phyloP scores from a whole-genome alignment of 2,797 vertebrate genomes.

The Odontamblyopus rebecca region DNA sequence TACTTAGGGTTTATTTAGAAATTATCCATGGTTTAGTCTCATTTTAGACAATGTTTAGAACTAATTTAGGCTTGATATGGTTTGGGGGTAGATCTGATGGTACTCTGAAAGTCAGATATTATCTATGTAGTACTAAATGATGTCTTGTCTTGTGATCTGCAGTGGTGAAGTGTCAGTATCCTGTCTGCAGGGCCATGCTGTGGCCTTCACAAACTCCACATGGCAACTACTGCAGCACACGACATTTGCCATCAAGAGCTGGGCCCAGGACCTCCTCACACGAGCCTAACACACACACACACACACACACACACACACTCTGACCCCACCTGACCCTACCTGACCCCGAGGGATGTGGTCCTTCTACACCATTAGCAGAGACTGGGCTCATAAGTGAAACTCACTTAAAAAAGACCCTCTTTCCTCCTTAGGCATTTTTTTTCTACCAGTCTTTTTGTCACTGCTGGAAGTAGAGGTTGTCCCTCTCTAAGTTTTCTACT shows the following conservation, averaged over 20 bases:
- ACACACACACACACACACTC: slow-evolving; percentile 16
- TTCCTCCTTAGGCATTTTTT: slow-evolving; percentile 44
- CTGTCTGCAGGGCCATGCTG: slow-evolving; percentile 84
- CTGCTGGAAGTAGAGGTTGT: slow-evolving; percentile 51
- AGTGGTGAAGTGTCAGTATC: slow-evolving; percentile 85
- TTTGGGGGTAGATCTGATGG: too few species aligned
- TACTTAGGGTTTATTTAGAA: too few species aligned
- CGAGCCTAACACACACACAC: slow-evolving; percentile 48
- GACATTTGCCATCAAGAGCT: slow-evolving; percentile 82
- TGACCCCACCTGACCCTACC: slow-evolving; percentile 9
- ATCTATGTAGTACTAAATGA: background rate
- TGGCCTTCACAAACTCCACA: slow-evolving; percentile 80
- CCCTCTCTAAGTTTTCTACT: slow-evolving; percentile 63
- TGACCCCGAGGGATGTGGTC: slow-evolving; percentile 33
- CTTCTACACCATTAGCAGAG: slow-evolving; percentile 21
- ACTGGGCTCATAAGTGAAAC: slow-evolving; percentile 30
- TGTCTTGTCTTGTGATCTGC: slow-evolving; percentile 7
- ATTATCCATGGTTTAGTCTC: too few species aligned
- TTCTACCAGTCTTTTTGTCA: slow-evolving; percentile 63
- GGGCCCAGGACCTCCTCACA: slow-evolving; percentile 85
- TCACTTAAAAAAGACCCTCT: slow-evolving; percentile 31
- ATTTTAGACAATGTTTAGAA: too few species aligned
- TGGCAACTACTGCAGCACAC: slow-evolving; percentile 88
- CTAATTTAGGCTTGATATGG: too few species aligned
- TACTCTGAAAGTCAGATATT: too few species aligned